Evolutionary conservation across 2,888 invertebrate species (phyloP), one percentile per base, ranked within the genome.

Genomic region (Dynastes tityus): DNA sequence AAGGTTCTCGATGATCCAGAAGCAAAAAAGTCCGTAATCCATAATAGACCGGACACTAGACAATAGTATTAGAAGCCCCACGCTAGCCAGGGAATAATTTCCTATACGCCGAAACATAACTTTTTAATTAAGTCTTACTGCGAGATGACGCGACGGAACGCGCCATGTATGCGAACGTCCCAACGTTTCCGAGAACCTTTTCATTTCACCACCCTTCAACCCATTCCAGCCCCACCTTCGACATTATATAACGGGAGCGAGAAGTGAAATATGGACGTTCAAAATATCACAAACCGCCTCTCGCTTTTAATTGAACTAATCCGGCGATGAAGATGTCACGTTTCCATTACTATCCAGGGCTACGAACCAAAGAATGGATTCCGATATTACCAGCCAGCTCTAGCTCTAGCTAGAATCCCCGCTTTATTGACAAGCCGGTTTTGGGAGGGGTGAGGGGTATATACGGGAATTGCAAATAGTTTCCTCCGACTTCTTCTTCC

Each of bases 281-380:
- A 58, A 58, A 58, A 58, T 58, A 58, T 58, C 55, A 45, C 45
- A 58, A 58, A 22, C 55, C 22, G 55, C 55, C 55, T 58, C 74
- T 22, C 74, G 74, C 58, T 61, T 74, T 74, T 74, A 74, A 74
- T 74, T 74, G 74, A 32, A 58, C 74, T 74, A 74, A 74, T 74
- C 74, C 58, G 61, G 37, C 40, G n/a, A 40, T 29, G 74, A 63
- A 74, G 74, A 61, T 40, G 74, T 74, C 74, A 74, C 74, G 61
- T 74, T 74, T 63, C 74, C 16, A 58, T 45, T 45, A 45, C 65
- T 67, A 67, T 67, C 40, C 37, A 5, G 16, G 40, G 37, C 32
- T 37, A 37, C 32, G 32, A 45, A 16, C 5, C 55, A 2, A 6
- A 8, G 55, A 16, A 58, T 58, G 9, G n/a, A 27, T 58, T 58